Base-by-base conservation (phyloP, 2,797 vertebrate genomes). In the Pitangus sulphuratus region DNA sequence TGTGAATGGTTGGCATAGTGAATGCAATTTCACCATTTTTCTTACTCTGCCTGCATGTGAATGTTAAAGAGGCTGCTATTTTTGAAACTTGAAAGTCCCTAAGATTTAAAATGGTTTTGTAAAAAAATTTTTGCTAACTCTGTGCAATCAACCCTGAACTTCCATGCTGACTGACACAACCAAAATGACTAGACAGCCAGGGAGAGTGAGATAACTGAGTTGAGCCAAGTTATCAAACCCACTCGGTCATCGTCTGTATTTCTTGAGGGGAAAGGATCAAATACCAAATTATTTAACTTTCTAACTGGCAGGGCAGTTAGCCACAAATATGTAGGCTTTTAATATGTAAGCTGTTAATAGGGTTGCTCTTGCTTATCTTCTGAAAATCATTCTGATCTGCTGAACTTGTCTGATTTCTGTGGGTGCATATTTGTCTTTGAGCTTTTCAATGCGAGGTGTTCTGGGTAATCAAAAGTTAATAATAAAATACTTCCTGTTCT, bases 371-470 rank as follows among this genome's bases (percentile, higher is more conserved):
- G 31, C 78, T 94, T 95, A 89, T 93, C 74, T 89, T 87, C 56
- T 93, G 76, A 72, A 89, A 82, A 90, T 84, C 66, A 31, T 48
- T 90, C 66, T 93, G 61, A 93, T 94, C 70, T 72, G 54, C 69
- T 86, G 53, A 88, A 86, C 44, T 84, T 19, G 74, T 89, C 74
- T 70, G 47, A 72, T 47, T 71, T 84, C 15, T 68, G 26, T 84
- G 68, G 87, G 68, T 84, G 54, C 44, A 2, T 89, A 62, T 88
- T 93, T 93, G 33, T 89, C 78, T 79, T 90, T 1, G 1, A 31
- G 35, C 44, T 89, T 95, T 93, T 90, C 51, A 26, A 0, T 71
- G 35, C n/a, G 56, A 72, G 18, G 8, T 57, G 39, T 76, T 84
- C 40, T 57, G 40, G 35, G 64, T 70, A 92, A 89, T 85, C 62